Conservation (phyloP, 2,113 vertebrate genomes). For the Oophaga pumilio region DNA sequence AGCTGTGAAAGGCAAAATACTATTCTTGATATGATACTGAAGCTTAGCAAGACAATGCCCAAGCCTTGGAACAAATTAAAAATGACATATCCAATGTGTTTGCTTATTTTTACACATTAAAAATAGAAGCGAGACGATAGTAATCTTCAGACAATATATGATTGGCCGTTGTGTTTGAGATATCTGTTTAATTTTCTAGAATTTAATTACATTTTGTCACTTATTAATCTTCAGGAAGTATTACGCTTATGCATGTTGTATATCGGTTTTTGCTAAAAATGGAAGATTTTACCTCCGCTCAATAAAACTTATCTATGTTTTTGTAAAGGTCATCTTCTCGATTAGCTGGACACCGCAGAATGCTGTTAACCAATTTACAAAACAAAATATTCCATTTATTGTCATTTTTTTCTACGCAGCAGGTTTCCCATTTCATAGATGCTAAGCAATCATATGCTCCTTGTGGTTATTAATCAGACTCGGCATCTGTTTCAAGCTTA, state of each 20-base stretch:
- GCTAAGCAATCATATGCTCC: constrained; percentile 52
- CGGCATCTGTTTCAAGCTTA: constrained; percentile 54
- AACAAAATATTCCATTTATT: constrained; percentile 54
- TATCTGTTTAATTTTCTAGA: not conserved
- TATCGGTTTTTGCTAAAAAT: constrained; percentile 51
- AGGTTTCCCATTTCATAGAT: constrained; percentile 56
- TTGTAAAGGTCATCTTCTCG: constrained; percentile 52
- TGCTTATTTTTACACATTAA: constrained; percentile 4
- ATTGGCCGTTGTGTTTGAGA: not conserved
- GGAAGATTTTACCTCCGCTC: constrained; percentile 26
- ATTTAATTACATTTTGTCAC: constrained; percentile 51
- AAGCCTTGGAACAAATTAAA: not conserved
- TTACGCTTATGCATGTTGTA: constrained; percentile 20
- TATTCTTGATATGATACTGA: not conserved
- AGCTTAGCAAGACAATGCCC: not conserved
- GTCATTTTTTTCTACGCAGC: constrained; percentile 58
- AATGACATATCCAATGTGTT: constrained; percentile 5
- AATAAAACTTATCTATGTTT: constrained; percentile 47
- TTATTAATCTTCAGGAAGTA: constrained; percentile 7
- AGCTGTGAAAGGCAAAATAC: not conserved
- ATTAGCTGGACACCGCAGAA: constrained; percentile 59
- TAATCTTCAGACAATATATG: constrained; percentile 33
- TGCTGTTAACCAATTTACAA: constrained; percentile 58
- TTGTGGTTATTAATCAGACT: constrained; percentile 59
- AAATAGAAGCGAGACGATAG: not conserved